Percentiles rank a stretch among this genome's conserved stretches.
Conservation (phyloP, 2,797 vertebrate genomes). For the Meda fulgida region DNA sequence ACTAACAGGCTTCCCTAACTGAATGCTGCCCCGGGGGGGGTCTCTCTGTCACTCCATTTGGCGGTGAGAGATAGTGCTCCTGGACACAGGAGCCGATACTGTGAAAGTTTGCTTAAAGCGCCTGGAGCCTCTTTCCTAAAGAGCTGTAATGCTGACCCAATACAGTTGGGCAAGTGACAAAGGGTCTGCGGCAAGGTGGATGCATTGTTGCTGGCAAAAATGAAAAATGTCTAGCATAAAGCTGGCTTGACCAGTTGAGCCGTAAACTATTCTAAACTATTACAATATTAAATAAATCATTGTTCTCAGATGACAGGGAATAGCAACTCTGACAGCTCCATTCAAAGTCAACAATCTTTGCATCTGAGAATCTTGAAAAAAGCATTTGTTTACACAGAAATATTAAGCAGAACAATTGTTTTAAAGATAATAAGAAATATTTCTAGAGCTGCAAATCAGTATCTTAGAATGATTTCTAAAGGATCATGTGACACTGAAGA, state of each 20-base stretch:
- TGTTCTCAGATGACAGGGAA: constrained; percentile 38
- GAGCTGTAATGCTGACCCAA: neutral
- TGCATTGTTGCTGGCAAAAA: neutral
- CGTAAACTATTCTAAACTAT: neutral
- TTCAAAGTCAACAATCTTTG: neutral
- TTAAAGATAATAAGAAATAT: neutral
- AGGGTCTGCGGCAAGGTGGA: neutral
- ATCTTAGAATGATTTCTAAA: neutral
- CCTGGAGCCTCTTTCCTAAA: constrained; percentile 14
- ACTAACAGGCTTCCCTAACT: constrained; percentile 71
- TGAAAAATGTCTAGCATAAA: constrained; percentile 4
- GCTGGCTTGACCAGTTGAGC: neutral
- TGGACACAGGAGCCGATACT: constrained; percentile 20
- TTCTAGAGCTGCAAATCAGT: neutral
- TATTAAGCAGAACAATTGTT: neutral
- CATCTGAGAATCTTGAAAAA: neutral
- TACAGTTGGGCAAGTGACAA: constrained; percentile 2
- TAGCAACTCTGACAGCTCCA: constrained; percentile 15
- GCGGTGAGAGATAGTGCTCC: neutral
- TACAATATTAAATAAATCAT: constrained; percentile 44
- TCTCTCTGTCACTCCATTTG: constrained; percentile 19
- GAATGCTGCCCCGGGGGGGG: constrained; percentile 54
- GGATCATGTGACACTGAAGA: neutral
- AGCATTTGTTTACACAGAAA: neutral
- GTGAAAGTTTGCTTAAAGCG: constrained; percentile 17